Base-by-base conservation (phyloP, 1,140 invertebrate species). In the Lepidurus apus region DNA sequence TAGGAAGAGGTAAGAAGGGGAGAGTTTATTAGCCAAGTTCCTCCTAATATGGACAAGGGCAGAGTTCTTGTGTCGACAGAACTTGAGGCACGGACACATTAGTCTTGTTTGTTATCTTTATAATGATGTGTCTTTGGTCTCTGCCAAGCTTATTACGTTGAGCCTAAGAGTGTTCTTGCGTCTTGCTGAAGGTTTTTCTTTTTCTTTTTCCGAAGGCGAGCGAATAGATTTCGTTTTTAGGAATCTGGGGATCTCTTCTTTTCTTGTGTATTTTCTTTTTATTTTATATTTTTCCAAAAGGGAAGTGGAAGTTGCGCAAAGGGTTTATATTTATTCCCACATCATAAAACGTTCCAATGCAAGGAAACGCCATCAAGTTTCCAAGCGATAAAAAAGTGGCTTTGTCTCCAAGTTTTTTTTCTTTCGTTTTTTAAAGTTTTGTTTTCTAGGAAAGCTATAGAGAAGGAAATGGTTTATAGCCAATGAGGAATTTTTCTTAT, bases 71-170 rank as follows among this genome's bases (percentile, higher is more conserved):
- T 11, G 53, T 65, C 7, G 53, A 65, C 53, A 65, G 21, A 21
- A 65, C 53, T 9, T 7, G 53, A 65, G 53, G 53, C 17, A 17
- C 3, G 53, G 53, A 65, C 53, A 65, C 53, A 65, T 65, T 65
- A 65, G 53, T 65, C 53, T 65, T 65, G 53, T 65, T 65, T 65
- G 53, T 65, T 65, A 65, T 65, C 53, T 65, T 65, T 65, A 65
- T 65, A 65, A 65, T 65, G 53, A 65, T 65, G 53, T 21, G 53
- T 65, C 53, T 17, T n/a, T 65, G 53, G 53, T 21, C 53, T 7
- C 21, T 65, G 53, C 53, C 53, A 65, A 65, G 53, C 53, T 65
- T 65, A 65, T 65, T 65, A 65, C 17, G 17, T 7, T 65, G 53
- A 65, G 53, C 53, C 53, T 65, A 65, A 65, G 17, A 65, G 17